Conservation (phyloP, 2,888 invertebrate genomes). For the Sceliomorpha sp. region DNA sequence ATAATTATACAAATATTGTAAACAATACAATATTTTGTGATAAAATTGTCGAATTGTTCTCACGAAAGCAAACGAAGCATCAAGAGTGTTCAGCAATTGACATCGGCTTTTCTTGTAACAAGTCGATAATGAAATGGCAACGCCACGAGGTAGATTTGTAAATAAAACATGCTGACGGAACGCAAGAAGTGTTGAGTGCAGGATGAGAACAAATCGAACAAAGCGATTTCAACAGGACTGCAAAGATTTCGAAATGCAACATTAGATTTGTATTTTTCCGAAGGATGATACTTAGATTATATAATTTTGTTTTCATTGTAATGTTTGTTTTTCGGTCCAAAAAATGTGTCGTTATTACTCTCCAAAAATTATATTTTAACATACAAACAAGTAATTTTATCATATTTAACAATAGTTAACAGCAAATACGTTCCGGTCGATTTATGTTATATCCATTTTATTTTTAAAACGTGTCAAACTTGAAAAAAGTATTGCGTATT, state of each 20-base stretch:
- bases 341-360: no score
- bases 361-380: no score
- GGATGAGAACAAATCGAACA: slow-evolving; percentile 12
- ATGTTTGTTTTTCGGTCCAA: no score
- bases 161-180: neutral
- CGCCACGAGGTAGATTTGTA: slow-evolving; percentile 3
- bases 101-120: slow-evolving; percentile 26
- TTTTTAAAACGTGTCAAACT: no score
- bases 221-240: slow-evolving; percentile 18
- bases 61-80: slow-evolving; percentile 4
- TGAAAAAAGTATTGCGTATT: no score
- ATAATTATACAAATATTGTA: no score
- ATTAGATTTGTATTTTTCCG: neutral
- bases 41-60: slow-evolving; percentile 17
- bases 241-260: slow-evolving; percentile 7
- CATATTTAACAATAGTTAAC: no score
- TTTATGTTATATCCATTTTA: no score
- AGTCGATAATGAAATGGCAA: slow-evolving; percentile 20
- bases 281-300: slow-evolving; percentile 2
- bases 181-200: slow-evolving; percentile 1
- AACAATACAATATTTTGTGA: no score
- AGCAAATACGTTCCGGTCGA: no score
- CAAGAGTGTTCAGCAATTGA: slow-evolving; percentile 3
- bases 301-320: slow-evolving; percentile 5
- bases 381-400: no score